Base-by-base conservation (phyloP, 2,888 invertebrate species). In the Cinara cedri region DNA sequence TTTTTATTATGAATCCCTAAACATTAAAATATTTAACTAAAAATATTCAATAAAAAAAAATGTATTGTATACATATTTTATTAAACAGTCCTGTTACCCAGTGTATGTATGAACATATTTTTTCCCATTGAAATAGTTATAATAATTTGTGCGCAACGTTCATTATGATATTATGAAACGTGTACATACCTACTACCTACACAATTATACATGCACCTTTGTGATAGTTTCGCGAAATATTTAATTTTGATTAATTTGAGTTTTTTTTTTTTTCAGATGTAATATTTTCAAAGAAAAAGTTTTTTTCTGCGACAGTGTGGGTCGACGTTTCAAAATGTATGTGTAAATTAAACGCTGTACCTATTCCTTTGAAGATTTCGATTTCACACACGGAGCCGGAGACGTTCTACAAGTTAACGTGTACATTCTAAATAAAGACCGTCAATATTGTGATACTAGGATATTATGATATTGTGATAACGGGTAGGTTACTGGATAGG, bases 141-240 rank as follows among this genome's bases (percentile, higher is more conserved):
- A 72, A 34, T 72, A 72, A 34, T 72, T 49, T 19, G 34, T 42
- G 13, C 46, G 24, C 49, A 21, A n/a, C 14, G 60, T 60, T 60
- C 3, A 72, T 72, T 49, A 49, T 14, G 14, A n/a, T 42, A 19
- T 42, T n/a, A 6, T n/a, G 14, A 70, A 55, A 55, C 34, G 34
- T 6, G 34, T 34, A 34, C 34, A n/a, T n/a, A n/a, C n/a, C n/a
- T n/a, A n/a, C n/a, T n/a, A n/a, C 34, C 34, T 6, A 34, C 34
- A 6, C 34, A n/a, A n/a, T n/a, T n/a, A n/a, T n/a, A n/a, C n/a
- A n/a, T n/a, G 26, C 3, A 49, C 72, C 34, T 49, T 62, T 72
- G 26, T 72, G 49, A 14, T 19, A 19, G 19, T 72, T 49, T 10
- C 1, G 26, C 19, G 26, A 34, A 72, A 62, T 72, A 62, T 72